Evolutionary conservation across 92 coral and sea anemone species (phyloP), one percentile per base, ranked within the genome.

Genomic region (Pocillopora meandrina): DNA sequence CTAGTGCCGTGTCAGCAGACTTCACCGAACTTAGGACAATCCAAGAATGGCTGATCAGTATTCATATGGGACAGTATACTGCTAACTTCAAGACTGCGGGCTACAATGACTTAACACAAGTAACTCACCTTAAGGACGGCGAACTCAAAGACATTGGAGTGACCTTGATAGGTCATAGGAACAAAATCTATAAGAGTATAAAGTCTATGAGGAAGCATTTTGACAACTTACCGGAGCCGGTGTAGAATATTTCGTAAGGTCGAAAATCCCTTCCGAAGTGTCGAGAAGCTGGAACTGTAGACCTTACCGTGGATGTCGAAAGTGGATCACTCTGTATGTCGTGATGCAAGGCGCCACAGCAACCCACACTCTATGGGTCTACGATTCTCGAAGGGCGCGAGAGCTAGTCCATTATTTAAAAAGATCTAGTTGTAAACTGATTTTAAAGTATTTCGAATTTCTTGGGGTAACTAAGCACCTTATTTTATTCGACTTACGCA

Each of bases 171-270:
- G 98, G 98, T 10, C 98, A 95, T 77, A 92, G 98, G 12, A 95
- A 95, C 82, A 95, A 95, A 85, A 95, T 95, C 69, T 84, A 89
- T 36, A 95, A 95, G 82, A 95, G 98, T 56, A 85, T 95, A 72
- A 95, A 85, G 72, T 96, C 95, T 12, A 84, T 95, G 92, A 93
- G 90, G 31, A 94, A 92, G 57, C 95, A 93, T 65, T 93, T 88
- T 77, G 91, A 82, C 57, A 83, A 74, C 65, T 73, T 73, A 80
- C 86, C 86, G 17, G 86, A 83, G 64, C 73, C 86, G 56, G 86
- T 83, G 7, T 83, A 47, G 8, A 3, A 42, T 42, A 7, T 1
- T 7, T 23, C 21, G 20, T 36, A 14, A 2, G 11, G 23, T 1
- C 9, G 31, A 34, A 13, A 1, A 14, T 12, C 14, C 33, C 3